Evolutionary conservation across 1,140 invertebrate species (phyloP).

Genomic region (Drosophila santomea): DNA sequence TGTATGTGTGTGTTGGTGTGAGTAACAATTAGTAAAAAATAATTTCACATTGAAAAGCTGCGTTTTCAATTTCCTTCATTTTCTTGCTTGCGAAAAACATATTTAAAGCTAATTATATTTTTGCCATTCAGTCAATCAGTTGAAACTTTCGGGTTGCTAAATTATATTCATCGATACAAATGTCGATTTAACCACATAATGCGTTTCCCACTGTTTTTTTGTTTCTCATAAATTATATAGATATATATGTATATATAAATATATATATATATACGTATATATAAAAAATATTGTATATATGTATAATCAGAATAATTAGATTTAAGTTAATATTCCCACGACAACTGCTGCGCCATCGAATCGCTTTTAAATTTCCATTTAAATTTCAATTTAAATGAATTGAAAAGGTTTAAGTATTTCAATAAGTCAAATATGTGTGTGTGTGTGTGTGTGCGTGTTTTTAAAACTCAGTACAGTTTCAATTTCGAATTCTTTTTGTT

Average conservation of each 20-base stretch:
- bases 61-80: constrained; percentile 50
- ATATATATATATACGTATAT: constrained; percentile 37
- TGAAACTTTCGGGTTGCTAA: constrained; percentile 79
- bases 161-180: constrained; percentile 45
- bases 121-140: constrained; percentile 85
- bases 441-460: constrained; percentile 18
- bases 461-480: constrained; percentile 56
- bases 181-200: constrained; percentile 49
- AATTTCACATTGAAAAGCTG: constrained; percentile 72
- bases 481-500: constrained; percentile 47
- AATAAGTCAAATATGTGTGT: constrained; percentile 28
- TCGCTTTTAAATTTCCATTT: constrained; percentile 68
- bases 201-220: constrained; percentile 79
- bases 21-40: constrained; percentile 81
- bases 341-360: constrained; percentile 30
- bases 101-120: constrained; percentile 72
- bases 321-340: constrained; percentile 36
- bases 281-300: constrained; percentile 43
- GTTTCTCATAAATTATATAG: constrained; percentile 75
- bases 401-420: constrained; percentile 45
- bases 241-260: constrained; percentile 39
- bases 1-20: constrained; percentile 55
- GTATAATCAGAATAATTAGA: constrained; percentile 51
- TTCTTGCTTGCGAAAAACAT: constrained; percentile 42
- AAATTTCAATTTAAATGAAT: constrained; percentile 70